These are phyloP conservation scores for Andrena minutula DNA, from an alignment of 2,888 invertebrate species.

Conservation along the genomic window DNA sequence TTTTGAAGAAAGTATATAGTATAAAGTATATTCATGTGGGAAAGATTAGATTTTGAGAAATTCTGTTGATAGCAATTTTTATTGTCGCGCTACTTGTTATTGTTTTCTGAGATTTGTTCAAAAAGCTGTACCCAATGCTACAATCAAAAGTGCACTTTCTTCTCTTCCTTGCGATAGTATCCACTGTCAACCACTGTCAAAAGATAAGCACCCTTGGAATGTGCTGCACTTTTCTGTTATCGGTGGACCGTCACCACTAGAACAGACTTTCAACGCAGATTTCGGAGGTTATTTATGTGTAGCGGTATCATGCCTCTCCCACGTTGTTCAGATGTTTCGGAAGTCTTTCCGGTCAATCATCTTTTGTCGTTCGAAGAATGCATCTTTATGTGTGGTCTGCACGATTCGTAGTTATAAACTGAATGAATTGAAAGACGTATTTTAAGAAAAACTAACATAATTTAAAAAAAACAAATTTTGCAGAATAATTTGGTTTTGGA, in stretches of 20 bases:
- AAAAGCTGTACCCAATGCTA: neutral
- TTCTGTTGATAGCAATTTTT: no score
- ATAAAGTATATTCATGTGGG: no score
- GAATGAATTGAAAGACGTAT: no score
- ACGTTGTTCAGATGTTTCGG: constrained; percentile 40
- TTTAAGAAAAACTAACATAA: no score
- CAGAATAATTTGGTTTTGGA: no score
- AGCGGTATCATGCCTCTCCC: constrained; percentile 31
- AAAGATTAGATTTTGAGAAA: no score
- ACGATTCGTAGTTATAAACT: no score
- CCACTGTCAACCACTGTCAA: neutral
- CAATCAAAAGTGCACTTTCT: constrained; percentile 35
- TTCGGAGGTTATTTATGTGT: constrained; percentile 39
- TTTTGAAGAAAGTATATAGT: no score
- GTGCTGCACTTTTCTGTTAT: constrained; percentile 55
- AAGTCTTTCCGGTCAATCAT: constrained; percentile 38
- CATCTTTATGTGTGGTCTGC: neutral
- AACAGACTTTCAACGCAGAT: constrained; percentile 32
- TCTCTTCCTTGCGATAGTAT: constrained; percentile 46
- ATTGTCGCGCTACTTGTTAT: no score
- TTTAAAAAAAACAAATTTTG: no score
- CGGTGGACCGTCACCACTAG: constrained; percentile 47
- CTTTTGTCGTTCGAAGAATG: neutral
- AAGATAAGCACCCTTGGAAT: constrained; percentile 47
- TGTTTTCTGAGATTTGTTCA: neutral